phyloP scores from a whole-genome alignment of 1,140 invertebrate genomes.

The Drosophila pruinosa region DNA sequence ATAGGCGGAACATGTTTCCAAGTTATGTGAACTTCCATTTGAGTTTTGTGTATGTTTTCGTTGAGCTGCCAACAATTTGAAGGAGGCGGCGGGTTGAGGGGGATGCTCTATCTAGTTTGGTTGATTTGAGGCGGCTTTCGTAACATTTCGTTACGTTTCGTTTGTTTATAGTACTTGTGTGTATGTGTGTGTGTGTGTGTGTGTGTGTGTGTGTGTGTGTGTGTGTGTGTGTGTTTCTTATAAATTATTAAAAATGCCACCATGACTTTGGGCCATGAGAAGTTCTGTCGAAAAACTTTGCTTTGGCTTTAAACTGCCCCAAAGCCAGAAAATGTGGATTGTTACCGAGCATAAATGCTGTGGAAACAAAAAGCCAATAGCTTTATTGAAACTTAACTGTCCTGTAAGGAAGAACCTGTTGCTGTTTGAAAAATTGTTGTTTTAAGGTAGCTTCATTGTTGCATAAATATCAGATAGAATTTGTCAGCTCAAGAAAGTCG shows the following conservation, averaged over 20 bases:
- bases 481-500: conserved; percentile 7
- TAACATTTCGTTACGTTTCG: conserved; percentile 3
- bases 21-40: conserved; percentile 36
- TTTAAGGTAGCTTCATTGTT: conserved; percentile 5
- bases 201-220: not conserved
- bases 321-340: not conserved
- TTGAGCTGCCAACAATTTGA: not conserved
- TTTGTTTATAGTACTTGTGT: conserved; percentile 25
- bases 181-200: too few relatives aligned
- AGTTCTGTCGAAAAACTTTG: conserved; percentile 20
- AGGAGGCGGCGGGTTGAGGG: not conserved
- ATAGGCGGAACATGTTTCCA: conserved; percentile 28
- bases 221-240: conserved; percentile 26
- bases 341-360: conserved; percentile 12
- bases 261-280: conserved; percentile 43
- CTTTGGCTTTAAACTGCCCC: conserved; percentile 17
- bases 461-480: conserved; percentile 30
- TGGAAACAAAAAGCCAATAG: conserved; percentile 18
- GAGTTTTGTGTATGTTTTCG: conserved; percentile 38
- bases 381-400: conserved; percentile 38
- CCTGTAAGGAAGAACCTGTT: conserved; percentile 30
- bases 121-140: conserved; percentile 37
- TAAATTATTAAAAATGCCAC: conserved; percentile 70
- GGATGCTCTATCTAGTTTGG: conserved; percentile 16
- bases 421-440: conserved; percentile 8